phyloP scores from a whole-genome alignment of 2,113 vertebrate species.

The Columba livia region DNA sequence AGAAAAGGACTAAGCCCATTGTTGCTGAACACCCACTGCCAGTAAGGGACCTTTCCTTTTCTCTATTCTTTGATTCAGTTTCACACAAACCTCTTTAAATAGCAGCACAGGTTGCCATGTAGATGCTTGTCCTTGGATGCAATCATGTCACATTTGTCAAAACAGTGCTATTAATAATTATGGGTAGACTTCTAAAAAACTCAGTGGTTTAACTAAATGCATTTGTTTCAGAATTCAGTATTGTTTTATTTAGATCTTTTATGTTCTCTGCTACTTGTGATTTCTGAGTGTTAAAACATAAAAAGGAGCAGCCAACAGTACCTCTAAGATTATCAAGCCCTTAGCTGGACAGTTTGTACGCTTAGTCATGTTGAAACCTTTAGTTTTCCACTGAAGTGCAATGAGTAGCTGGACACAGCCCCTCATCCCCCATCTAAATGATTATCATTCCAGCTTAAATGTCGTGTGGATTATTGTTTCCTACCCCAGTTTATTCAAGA shows the following conservation, averaged over 20 bases:
- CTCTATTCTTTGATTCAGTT: neutral
- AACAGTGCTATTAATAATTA: neutral
- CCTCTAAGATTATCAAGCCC: neutral
- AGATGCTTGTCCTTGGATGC: neutral
- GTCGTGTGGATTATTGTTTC: neutral
- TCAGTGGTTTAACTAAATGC: neutral
- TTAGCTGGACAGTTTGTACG: too few relatives aligned
- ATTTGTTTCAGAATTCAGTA: neutral
- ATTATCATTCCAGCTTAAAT: neutral
- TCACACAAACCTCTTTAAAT: neutral
- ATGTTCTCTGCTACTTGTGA: neutral
- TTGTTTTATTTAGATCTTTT: neutral
- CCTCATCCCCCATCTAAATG: neutral
- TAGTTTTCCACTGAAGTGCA: neutral
- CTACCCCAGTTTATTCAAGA: neutral
- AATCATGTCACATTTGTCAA: neutral
- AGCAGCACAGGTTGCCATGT: fast-evolving
- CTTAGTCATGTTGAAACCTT: neutral
- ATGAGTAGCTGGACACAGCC: neutral
- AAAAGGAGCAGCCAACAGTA: neutral
- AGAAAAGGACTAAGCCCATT: slow-evolving; percentile 1
- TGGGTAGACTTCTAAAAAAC: neutral
- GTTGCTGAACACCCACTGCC: neutral
- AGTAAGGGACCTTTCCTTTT: neutral
- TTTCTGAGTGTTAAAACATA: neutral